These are phyloP conservation scores for Myrmecophaga tridactyla DNA, from an alignment of 2,113 vertebrate genomes.

Conservation along the genomic window DNA sequence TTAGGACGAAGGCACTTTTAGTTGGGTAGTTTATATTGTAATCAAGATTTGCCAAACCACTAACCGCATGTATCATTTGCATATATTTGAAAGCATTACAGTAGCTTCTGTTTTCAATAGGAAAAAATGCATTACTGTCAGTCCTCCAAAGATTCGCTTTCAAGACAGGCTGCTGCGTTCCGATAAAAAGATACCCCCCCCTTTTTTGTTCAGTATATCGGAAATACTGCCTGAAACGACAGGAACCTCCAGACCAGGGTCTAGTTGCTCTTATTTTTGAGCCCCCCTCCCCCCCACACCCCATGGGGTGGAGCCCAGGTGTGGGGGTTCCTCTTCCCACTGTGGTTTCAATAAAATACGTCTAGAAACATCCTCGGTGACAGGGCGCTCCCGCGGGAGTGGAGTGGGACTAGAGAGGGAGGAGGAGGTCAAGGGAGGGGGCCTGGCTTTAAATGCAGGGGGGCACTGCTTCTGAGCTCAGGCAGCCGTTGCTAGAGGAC, in stretches of 20 bases:
- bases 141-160: conserved; percentile 84
- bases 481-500: neutral
- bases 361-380: conserved; percentile 63
- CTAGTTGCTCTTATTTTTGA: conserved; percentile 53
- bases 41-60: conserved; percentile 92
- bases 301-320: conserved; percentile 61
- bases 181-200: neutral
- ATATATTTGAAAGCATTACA: conserved; percentile 94
- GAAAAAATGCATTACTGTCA: conserved; percentile 87
- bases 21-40: conserved; percentile 89
- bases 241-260: conserved; percentile 48
- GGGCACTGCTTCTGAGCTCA: conserved; percentile 22
- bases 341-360: conserved; percentile 57
- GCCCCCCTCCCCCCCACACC: neutral
- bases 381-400: conserved; percentile 55
- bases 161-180: conserved; percentile 72
- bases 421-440: conserved; percentile 24
- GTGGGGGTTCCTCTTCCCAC: conserved; percentile 54
- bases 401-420: neutral
- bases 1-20: conserved; percentile 88
- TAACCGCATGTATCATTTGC: conserved; percentile 95
- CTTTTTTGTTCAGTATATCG: conserved; percentile 41
- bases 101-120: conserved; percentile 88
- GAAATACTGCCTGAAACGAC: neutral
- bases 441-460: conserved; percentile 54